Percentiles rank a stretch among this genome's conserved stretches.
These are phyloP conservation scores for Leptinotarsa haldemani DNA, from an alignment of 2,888 invertebrate genomes.

Conservation along the genomic window DNA sequence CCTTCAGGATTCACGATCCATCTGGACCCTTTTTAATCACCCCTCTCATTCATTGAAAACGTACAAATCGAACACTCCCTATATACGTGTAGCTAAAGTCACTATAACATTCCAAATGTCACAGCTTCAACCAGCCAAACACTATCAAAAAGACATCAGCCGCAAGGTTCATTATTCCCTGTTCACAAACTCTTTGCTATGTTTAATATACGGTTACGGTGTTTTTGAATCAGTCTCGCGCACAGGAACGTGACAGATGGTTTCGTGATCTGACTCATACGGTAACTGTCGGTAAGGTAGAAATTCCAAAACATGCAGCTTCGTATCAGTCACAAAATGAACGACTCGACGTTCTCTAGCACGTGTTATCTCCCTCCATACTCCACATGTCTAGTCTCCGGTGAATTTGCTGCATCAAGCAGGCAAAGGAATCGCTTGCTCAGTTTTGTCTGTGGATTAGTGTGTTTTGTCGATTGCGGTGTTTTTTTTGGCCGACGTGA, in stretches of 20 bases:
- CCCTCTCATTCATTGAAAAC: background rate
- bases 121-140: background rate
- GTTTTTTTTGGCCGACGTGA: slow-evolving; percentile 21
- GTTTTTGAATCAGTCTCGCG: background rate
- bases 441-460: slow-evolving; percentile 35
- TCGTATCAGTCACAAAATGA: background rate
- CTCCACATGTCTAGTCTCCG: slow-evolving; percentile 22
- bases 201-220: background rate
- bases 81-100: background rate
- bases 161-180: background rate
- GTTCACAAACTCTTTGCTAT: background rate
- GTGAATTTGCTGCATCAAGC: slow-evolving; percentile 15
- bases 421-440: slow-evolving; percentile 14
- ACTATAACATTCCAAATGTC: background rate
- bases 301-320: background rate
- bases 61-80: slow-evolving; percentile 15
- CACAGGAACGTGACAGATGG: background rate
- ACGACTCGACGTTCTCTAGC: background rate
- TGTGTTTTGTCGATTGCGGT: slow-evolving; percentile 5
- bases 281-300: background rate
- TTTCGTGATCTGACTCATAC: background rate
- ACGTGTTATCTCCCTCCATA: slow-evolving; percentile 28
- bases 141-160: background rate
- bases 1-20: background rate
- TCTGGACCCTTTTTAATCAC: slow-evolving; percentile 9